Percentiles rank a stretch among this genome's conserved stretches.
Evolutionary conservation across 2,888 invertebrate genomes (phyloP).

Genomic region (Oithona nana): DNA sequence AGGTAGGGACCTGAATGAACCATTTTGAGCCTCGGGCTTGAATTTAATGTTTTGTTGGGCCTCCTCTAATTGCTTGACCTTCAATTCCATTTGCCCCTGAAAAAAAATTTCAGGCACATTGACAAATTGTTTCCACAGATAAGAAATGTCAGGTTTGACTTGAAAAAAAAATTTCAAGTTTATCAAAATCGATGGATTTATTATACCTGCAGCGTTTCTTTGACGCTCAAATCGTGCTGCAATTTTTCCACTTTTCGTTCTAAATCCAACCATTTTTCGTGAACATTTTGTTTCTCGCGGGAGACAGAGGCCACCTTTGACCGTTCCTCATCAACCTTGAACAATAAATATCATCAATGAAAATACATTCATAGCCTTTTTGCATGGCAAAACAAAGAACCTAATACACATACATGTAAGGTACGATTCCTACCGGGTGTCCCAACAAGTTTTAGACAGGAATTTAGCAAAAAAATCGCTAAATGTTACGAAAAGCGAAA

Average conservation of each 20-base stretch:
- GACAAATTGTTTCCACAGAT: neutral
- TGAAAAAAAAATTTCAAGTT: neutral
- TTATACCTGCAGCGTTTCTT: neutral
- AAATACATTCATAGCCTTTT: too few species aligned
- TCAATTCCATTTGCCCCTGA: neutral
- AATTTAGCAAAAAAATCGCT: too few species aligned
- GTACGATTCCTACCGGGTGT: too few species aligned
- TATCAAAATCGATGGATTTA: too few species aligned
- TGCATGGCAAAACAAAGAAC: too few species aligned
- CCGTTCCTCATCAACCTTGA: neutral
- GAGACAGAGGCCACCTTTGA: neutral
- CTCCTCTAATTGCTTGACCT: neutral
- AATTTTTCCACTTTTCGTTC: neutral
- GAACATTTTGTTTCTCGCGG: neutral
- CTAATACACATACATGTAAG: too few species aligned
- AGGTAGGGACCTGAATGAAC: neutral
- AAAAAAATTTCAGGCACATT: neutral
- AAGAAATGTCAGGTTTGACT: neutral
- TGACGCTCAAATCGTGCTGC: neutral
- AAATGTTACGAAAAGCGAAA: too few species aligned
- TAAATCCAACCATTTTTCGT: neutral
- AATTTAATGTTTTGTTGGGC: neutral
- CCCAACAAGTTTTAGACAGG: too few species aligned
- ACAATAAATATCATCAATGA: too few species aligned
- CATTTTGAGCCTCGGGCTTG: neutral